Base-by-base conservation (phyloP, 1,140 invertebrate species). In the Phymorhynchus buccinoides region DNA sequence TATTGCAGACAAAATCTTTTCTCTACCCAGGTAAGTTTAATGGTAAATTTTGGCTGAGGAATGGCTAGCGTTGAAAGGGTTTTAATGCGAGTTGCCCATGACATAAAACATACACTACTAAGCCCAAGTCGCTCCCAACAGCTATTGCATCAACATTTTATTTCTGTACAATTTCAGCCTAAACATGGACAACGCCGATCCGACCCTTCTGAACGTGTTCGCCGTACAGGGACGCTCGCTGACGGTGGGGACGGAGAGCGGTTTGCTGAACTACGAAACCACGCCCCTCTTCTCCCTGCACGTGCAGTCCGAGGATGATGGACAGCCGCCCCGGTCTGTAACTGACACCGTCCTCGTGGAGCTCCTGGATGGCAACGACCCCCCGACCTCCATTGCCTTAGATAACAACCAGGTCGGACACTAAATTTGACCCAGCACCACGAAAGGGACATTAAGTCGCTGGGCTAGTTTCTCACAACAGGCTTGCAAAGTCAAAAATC, bases 341-440 rank as follows among this genome's bases (percentile, higher is more conserved):
- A 84, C 78, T 27, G 86, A 81, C 16, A 85, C 87, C 0, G 73
- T 91, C 12, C 81, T 77, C 14, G 85, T 91, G 22, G 35, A 85
- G 18, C 39, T 91, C n/a, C 9, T 84, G 35, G 85, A 91, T 84
- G 78, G 79, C 6, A 90, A 91, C 80, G 90, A 91, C 81, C 86
- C 88, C 35, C 89, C 89, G 2, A 87, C 86, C n/a, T 86, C 85
- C 81, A 85, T 91, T 22, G 30, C 27, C 3, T 79, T 90, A 3
- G 62, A 80, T 48, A 80, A 77, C 35, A 14, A 42, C 7, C 66
- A 73, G 81, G 86, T 85, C 80, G 32, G 79, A 27, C 4, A n/a
- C n/a, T n/a, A n/a, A n/a, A n/a, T n/a, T n/a, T n/a, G 35, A 39
- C 41, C n/a, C n/a, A n/a, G n/a, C n/a, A n/a, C n/a, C n/a, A n/a